Conservation (phyloP, 2,888 invertebrate species). For the Geotrupes spiniger region DNA sequence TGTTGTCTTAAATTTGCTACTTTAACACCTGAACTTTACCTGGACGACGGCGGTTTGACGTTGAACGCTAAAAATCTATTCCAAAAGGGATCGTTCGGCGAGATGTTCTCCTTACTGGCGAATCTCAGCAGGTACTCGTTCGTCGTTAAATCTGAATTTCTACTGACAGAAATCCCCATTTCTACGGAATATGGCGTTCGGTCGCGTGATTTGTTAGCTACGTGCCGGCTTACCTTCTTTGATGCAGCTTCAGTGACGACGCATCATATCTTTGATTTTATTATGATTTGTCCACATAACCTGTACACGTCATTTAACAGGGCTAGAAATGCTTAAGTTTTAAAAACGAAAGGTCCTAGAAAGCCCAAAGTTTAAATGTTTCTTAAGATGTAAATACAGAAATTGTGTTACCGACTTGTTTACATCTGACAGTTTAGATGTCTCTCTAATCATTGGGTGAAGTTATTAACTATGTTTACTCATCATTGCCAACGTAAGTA, state of each 20-base stretch:
- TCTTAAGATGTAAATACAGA: too few species aligned
- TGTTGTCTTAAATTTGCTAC: not conserved
- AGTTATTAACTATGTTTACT: too few species aligned
- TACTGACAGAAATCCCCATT: slow-evolving; percentile 83
- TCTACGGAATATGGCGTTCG: too few species aligned
- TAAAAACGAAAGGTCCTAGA: too few species aligned
- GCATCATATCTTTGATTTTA: slow-evolving; percentile 6
- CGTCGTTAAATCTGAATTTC: slow-evolving; percentile 71
- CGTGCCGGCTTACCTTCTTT: not conserved
- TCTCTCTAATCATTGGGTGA: too few species aligned
- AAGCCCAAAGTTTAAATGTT: too few species aligned
- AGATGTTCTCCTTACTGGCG: slow-evolving; percentile 75
- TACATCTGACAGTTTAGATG: too few species aligned
- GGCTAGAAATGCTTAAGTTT: too few species aligned
- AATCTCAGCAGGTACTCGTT: slow-evolving; percentile 81
- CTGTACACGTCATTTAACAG: slow-evolving; percentile 35
- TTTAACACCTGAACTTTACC: too few species aligned
- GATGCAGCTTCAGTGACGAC: not conserved
- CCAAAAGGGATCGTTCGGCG: slow-evolving; percentile 91
- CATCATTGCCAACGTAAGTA: too few species aligned
- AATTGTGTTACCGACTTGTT: too few species aligned
- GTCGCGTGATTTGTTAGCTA: too few species aligned
- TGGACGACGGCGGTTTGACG: slow-evolving; percentile 66
- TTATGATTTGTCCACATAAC: slow-evolving; percentile 29
- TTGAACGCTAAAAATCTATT: slow-evolving; percentile 89